Evolutionary conservation across 2,113 vertebrate genomes (phyloP).

Genomic region (Ophiodon elongatus): DNA sequence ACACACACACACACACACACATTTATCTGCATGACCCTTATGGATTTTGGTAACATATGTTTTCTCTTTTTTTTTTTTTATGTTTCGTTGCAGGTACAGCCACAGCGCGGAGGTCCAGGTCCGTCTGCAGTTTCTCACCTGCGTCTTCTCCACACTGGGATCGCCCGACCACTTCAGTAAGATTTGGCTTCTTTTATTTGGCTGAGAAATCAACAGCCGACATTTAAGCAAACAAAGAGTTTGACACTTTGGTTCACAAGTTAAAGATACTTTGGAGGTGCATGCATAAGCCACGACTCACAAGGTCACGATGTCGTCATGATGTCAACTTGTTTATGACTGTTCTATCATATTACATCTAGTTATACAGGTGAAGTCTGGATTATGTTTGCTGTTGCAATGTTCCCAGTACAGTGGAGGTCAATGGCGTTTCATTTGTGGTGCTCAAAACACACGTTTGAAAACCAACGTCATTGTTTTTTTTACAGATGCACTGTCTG

Average conservation of each 20-base stretch:
- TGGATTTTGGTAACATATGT: background rate
- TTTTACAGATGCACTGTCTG: background rate
- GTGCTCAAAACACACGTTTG: too few relatives aligned
- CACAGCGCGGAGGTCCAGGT: conserved; percentile 99
- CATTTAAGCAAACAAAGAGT: background rate
- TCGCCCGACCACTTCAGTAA: conserved; percentile 99
- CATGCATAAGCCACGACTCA: too few relatives aligned
- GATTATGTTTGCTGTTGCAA: background rate
- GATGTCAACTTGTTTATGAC: too few relatives aligned
- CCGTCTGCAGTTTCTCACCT: conserved; percentile 97
- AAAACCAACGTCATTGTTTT: too few relatives aligned
- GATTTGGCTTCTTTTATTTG: conserved; percentile 51
- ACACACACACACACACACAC: too few relatives aligned
- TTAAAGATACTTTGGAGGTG: too few relatives aligned
- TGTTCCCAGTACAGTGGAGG: background rate
- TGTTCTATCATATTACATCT: background rate
- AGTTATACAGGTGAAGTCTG: background rate
- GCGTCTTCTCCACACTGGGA: conserved; percentile 98
- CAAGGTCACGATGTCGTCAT: too few relatives aligned
- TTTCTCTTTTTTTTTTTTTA: background rate
- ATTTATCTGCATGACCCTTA: background rate
- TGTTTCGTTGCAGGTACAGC: conserved; percentile 90
- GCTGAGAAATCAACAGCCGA: background rate
- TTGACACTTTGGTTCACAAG: background rate
- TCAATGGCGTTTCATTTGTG: background rate